A percentile compares a stretch with the other conserved stretches of the same genome.
phyloP scores from a whole-genome alignment of 1,140 invertebrate species.

The Tetranychus urticae region DNA sequence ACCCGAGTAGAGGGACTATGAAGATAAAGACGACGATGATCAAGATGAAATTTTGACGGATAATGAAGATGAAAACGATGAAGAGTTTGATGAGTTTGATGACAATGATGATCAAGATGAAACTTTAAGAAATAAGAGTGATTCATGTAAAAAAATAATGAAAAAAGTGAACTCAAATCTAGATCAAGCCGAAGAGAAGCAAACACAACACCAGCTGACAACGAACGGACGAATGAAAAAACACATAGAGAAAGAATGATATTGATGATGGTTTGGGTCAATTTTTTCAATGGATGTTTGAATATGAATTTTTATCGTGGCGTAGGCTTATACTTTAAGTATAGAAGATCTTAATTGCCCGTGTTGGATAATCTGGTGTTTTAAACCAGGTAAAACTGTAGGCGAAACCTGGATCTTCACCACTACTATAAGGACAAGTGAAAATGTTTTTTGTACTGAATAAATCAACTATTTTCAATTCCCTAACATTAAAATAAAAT shows the following conservation, averaged over 20 bases:
- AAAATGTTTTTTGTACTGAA: too few species aligned
- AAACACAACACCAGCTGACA: background rate
- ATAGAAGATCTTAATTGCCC: too few species aligned
- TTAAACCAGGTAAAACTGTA: too few species aligned
- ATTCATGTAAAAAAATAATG: background rate
- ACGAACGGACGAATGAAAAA: background rate
- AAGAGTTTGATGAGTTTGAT: background rate
- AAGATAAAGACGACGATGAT: conserved; percentile 1
- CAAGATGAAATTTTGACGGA: too few species aligned
- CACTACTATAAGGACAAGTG: too few species aligned
- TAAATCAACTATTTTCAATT: too few species aligned
- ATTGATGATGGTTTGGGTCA: conserved; percentile 27
- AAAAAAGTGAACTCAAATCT: background rate
- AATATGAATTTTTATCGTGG: conserved; percentile 21
- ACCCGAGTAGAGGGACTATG: background rate
- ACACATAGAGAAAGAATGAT: conserved; percentile 1
- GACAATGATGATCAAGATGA: conserved; percentile 5
- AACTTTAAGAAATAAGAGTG: background rate
- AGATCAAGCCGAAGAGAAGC: background rate
- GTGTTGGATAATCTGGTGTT: too few species aligned
- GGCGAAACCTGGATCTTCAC: too few species aligned
- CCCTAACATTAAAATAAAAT: too few species aligned
- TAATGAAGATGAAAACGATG: too few species aligned
- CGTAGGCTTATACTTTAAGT: too few species aligned
- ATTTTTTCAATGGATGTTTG: conserved; percentile 69